Evolutionary conservation across 1,140 invertebrate genomes (phyloP).

Genomic region (Subanguina moxae): DNA sequence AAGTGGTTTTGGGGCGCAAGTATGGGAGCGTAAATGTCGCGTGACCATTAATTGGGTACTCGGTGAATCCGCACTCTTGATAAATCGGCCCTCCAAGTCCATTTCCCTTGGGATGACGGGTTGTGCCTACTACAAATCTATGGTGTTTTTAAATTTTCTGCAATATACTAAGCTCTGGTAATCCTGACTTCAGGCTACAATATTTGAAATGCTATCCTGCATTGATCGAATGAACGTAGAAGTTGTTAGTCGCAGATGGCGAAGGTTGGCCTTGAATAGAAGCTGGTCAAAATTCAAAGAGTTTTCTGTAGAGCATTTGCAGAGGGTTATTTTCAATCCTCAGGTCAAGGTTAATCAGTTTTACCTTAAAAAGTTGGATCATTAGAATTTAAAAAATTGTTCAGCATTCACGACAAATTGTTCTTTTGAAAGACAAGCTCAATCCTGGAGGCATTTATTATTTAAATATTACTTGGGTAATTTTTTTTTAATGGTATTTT

Average conservation of each 20-base stretch:
- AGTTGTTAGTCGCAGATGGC: neutral
- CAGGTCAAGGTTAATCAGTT: neutral
- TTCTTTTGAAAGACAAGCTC: neutral
- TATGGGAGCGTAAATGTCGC: too few species aligned
- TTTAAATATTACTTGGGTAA: neutral
- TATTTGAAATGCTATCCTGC: constrained; percentile 1
- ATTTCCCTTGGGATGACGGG: too few species aligned
- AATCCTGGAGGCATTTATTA: neutral
- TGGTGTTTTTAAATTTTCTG: too few species aligned
- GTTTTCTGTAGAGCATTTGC: neutral
- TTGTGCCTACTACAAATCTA: too few species aligned
- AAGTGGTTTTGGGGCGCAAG: too few species aligned
- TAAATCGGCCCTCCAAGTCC: too few species aligned
- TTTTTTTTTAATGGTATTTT: too few species aligned
- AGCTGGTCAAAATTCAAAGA: neutral
- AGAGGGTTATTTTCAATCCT: neutral
- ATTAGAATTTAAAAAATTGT: neutral
- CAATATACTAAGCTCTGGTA: too few species aligned
- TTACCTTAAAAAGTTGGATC: neutral
- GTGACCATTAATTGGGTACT: too few species aligned
- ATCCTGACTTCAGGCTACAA: neutral
- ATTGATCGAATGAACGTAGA: neutral
- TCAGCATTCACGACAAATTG: neutral
- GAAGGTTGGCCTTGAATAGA: neutral
- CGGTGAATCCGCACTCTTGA: too few species aligned